Evolutionary conservation across 1,140 invertebrate genomes (phyloP).

Genomic region (Dendrolimus kikuchii): DNA sequence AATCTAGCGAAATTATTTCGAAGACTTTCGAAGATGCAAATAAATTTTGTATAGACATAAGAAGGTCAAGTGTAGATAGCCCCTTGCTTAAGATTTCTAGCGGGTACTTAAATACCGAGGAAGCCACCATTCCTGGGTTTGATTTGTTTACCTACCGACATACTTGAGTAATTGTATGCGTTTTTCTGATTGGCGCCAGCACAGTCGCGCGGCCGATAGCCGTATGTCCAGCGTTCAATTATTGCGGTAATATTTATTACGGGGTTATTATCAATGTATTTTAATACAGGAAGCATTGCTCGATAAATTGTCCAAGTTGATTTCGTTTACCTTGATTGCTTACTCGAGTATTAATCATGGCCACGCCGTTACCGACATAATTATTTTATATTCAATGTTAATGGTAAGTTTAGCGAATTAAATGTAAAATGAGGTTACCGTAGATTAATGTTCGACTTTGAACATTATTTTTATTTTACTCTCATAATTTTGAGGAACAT

Average conservation of each 20-base stretch:
- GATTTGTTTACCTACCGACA: conserved; percentile 42
- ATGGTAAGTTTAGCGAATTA: no score
- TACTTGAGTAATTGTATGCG: conserved; percentile 30
- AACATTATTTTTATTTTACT: no score
- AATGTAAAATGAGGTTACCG: no score
- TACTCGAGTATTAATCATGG: neutral
- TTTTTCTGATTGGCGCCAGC: conserved; percentile 38
- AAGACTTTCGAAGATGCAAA: no score
- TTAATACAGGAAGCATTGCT: conserved; percentile 8
- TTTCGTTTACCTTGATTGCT: conserved; percentile 3
- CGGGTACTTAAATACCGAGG: conserved; percentile 31
- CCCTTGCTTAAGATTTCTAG: conserved; percentile 55
- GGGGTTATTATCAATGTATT: neutral
- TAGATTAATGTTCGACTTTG: no score
- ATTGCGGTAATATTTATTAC: conserved; percentile 6
- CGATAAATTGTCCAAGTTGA: conserved; percentile 7
- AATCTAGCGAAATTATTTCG: no score
- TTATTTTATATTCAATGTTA: no score
- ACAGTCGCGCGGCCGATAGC: conserved; percentile 14
- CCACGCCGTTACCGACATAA: neutral
- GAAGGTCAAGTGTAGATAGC: conserved; percentile 24
- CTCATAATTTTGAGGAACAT: no score
- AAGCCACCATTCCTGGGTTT: conserved; percentile 28
- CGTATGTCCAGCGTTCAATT: conserved; percentile 11
- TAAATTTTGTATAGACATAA: no score